Evolutionary conservation across 2,797 vertebrate species (phyloP).

Genomic region (Dallia pectoralis): DNA sequence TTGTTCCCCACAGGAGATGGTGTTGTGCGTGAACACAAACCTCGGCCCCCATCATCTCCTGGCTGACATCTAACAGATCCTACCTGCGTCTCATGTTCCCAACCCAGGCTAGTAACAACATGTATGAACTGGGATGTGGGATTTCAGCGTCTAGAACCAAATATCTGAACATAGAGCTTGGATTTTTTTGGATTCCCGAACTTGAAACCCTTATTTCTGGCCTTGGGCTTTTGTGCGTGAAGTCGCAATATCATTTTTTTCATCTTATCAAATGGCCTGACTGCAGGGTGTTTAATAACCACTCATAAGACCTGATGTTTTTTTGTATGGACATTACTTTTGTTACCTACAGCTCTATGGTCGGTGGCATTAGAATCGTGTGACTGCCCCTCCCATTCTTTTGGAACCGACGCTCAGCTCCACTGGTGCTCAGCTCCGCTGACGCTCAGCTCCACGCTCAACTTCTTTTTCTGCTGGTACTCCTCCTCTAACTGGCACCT

Average conservation of each 20-base stretch:
- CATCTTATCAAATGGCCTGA: not conserved
- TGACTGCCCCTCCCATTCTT: not conserved
- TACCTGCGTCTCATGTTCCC: not conserved
- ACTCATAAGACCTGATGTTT: not conserved
- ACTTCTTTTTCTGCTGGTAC: conserved; percentile 19
- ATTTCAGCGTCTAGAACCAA: not conserved
- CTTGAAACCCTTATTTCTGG: not conserved
- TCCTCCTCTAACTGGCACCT: not conserved
- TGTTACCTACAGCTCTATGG: not conserved
- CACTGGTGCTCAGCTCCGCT: conserved; percentile 25
- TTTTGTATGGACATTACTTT: not conserved
- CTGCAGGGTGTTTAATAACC: not conserved
- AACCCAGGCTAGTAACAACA: not conserved
- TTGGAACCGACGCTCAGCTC: conserved; percentile 20
- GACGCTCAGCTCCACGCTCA: conserved; percentile 13
- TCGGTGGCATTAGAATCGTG: not conserved
- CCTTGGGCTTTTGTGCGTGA: not conserved
- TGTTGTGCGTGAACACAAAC: conserved; percentile 11
- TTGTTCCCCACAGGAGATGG: conserved; percentile 37
- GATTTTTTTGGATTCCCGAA: not conserved
- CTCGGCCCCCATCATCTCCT: conserved; percentile 29
- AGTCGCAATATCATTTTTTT: not conserved
- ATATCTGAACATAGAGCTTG: no score
- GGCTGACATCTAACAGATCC: conserved; percentile 3
- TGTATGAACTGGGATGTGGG: not conserved